Percentiles rank a stretch among this genome's conserved stretches.
Evolutionary conservation across 2,888 invertebrate genomes (phyloP).

Genomic region (Heliconius cydno): DNA sequence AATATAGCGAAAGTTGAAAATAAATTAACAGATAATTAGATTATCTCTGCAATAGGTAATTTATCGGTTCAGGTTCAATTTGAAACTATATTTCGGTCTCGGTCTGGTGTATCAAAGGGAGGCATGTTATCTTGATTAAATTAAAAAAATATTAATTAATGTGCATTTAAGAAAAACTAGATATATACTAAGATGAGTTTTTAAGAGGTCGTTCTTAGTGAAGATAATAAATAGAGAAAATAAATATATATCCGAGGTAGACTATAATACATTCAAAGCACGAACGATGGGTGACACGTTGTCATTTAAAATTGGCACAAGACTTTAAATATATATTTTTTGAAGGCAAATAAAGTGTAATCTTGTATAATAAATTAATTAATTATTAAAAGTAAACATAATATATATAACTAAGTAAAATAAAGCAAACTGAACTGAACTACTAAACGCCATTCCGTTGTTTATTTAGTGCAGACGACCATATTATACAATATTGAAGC

Average conservation of each 20-base stretch:
- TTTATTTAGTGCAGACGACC: neutral
- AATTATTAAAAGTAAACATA: neutral
- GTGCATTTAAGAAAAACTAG: too few relatives aligned
- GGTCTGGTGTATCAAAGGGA: neutral
- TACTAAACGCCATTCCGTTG: neutral
- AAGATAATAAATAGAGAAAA: neutral
- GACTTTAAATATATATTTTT: neutral
- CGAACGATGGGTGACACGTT: conserved; percentile 33
- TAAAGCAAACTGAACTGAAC: neutral
- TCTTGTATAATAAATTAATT: neutral
- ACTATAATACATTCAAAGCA: neutral
- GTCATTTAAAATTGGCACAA: neutral
- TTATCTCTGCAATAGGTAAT: too few relatives aligned
- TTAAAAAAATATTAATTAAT: neutral
- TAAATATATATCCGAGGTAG: neutral
- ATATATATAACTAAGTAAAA: neutral
- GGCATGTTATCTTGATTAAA: too few relatives aligned
- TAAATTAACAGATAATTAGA: too few relatives aligned
- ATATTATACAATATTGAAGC: neutral
- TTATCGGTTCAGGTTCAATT: too few relatives aligned
- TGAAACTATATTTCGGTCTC: neutral
- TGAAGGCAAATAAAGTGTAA: too few relatives aligned
- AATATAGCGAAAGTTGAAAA: too few relatives aligned
- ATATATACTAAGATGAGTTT: too few relatives aligned
- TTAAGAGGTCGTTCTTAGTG: neutral